These are phyloP conservation scores for Cynocephalus volans DNA, from an alignment of 2,113 vertebrate species.

Conservation along the genomic window DNA sequence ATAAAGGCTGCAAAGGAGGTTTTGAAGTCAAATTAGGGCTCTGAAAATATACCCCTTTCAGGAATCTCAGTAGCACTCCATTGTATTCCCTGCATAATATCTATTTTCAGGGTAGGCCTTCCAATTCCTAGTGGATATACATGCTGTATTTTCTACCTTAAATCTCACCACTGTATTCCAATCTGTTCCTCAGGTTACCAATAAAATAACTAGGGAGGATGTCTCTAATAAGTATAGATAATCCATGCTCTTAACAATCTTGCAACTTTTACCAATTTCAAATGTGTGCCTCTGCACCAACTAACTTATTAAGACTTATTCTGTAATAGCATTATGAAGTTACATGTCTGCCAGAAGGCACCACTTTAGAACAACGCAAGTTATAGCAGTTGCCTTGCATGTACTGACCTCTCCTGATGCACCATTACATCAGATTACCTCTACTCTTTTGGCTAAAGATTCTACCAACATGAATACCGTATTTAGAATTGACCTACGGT, in stretches of 20 bases:
- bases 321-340: background rate
- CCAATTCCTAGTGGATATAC: background rate
- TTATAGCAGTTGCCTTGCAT: background rate
- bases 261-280: background rate
- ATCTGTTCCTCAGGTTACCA: background rate
- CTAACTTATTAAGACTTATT: background rate
- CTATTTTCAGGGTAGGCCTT: background rate
- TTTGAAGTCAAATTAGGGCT: background rate
- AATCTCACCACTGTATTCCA: background rate
- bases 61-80: background rate
- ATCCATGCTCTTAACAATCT: background rate
- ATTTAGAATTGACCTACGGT: background rate
- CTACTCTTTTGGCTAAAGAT: background rate
- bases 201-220: background rate
- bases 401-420: background rate
- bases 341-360: background rate
- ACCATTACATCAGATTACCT: background rate
- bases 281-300: background rate
- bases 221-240: background rate
- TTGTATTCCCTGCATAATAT: background rate
- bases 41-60: background rate
- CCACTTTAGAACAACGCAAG: background rate
- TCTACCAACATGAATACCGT: background rate
- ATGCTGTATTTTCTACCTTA: constrained; percentile 35
- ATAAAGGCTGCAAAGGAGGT: background rate